phyloP scores from a whole-genome alignment of 2,888 invertebrate genomes.

The Lasioglossum vierecki region DNA sequence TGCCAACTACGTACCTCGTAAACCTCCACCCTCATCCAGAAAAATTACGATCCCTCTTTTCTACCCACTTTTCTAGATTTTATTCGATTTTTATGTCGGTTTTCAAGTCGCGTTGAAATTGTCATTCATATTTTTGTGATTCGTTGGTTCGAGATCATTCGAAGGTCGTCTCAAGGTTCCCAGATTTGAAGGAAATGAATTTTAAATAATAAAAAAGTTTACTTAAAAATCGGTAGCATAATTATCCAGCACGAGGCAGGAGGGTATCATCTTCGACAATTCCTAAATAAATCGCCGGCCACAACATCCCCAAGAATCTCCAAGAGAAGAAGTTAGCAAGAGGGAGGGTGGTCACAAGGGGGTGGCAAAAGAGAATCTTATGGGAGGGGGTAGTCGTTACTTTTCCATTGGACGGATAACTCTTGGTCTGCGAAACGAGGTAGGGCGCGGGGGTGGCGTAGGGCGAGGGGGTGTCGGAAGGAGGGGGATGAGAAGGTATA shows the following conservation, averaged over 20 bases:
- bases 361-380: neutral
- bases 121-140: neutral
- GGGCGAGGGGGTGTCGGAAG: constrained; percentile 21
- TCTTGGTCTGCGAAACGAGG: constrained; percentile 29
- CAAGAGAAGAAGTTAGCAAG: neutral
- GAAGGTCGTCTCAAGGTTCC: neutral
- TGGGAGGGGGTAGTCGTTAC: constrained; percentile 54
- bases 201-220: neutral
- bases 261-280: neutral
- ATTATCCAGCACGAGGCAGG: no score
- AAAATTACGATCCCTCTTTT: neutral
- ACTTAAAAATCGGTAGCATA: neutral
- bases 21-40: neutral
- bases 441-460: neutral
- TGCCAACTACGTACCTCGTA: neutral
- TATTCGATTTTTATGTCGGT: neutral
- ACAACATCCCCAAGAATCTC: neutral
- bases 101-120: no score
- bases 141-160: neutral
- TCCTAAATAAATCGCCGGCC: neutral
- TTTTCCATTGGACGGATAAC: constrained; percentile 83
- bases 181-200: neutral
- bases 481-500: constrained; percentile 63
- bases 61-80: neutral
- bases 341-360: neutral